Conservation (phyloP, 1,140 invertebrate species). For the Eriocheir sinensis region DNA sequence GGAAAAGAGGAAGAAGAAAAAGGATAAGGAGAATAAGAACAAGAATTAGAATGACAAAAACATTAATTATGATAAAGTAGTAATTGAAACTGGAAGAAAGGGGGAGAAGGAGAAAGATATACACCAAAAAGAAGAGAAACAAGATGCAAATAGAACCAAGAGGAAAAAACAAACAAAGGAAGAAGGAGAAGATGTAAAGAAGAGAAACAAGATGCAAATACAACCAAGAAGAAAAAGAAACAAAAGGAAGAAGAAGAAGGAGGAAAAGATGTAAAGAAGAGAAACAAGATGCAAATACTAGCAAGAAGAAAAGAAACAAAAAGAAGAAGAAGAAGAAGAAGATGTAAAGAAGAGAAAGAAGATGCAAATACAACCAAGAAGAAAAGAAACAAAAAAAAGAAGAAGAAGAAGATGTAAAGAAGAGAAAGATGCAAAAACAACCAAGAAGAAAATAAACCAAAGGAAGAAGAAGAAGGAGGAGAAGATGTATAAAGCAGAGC, state of each 20-base stretch:
- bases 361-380: neutral
- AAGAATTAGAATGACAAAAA: too few relatives aligned
- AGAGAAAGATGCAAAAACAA: too few relatives aligned
- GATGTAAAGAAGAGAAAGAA: slow-evolving; percentile 33
- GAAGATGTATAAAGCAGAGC: too few relatives aligned
- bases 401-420: neutral
- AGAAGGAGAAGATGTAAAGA: neutral
- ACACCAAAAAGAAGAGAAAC: slow-evolving; percentile 9
- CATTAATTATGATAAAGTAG: too few relatives aligned
- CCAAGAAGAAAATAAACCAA: too few relatives aligned
- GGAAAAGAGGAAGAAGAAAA: neutral
- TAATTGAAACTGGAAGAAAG: too few relatives aligned
- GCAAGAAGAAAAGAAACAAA: neutral
- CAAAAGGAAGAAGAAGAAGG: neutral
- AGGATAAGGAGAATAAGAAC: neutral
- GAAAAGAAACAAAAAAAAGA: neutral
- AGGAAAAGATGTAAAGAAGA: neutral
- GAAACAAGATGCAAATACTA: too few relatives aligned
- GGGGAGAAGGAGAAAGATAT: too few relatives aligned
- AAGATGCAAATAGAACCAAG: neutral
- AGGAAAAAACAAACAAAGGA: neutral
- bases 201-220: too few relatives aligned
- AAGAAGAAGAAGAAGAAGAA: slow-evolving; percentile 27
- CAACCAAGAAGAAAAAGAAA: slow-evolving; percentile 6
- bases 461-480: too few relatives aligned